Conservation (phyloP, 1,140 invertebrate genomes). For the Scaptomyza graminum region DNA sequence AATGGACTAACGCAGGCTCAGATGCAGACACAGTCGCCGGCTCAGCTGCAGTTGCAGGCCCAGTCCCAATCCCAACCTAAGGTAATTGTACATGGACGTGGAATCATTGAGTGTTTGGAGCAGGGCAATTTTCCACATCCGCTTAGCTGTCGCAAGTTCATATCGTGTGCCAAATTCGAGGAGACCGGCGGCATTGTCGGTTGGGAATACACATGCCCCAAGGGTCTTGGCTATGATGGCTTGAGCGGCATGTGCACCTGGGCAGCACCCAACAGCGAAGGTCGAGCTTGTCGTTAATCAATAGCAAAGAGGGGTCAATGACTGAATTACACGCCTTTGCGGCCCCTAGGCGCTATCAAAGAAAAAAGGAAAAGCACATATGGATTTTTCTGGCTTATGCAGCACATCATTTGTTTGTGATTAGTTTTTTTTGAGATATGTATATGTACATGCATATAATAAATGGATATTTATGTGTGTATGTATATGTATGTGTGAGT, state of each 20-base stretch:
- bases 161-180: slow-evolving; percentile 91
- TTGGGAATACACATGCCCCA: slow-evolving; percentile 94
- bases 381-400: slow-evolving; percentile 10
- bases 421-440: slow-evolving; percentile 19
- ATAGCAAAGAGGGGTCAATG: slow-evolving; percentile 18
- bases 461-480: neutral
- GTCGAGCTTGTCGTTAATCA: slow-evolving; percentile 86
- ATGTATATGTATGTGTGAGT: neutral
- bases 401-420: slow-evolving; percentile 23
- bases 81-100: slow-evolving; percentile 84
- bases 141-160: slow-evolving; percentile 93
- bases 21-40: slow-evolving; percentile 4
- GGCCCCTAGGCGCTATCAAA: slow-evolving; percentile 3
- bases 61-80: slow-evolving; percentile 48
- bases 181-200: slow-evolving; percentile 90
- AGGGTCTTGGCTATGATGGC: slow-evolving; percentile 92
- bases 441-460: neutral
- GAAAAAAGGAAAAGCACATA: slow-evolving; percentile 2
- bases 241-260: slow-evolving; percentile 95
- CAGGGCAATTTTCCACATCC: slow-evolving; percentile 95
- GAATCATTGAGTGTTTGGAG: slow-evolving; percentile 91
- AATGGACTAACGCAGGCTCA: slow-evolving; percentile 8
- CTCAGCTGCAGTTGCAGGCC: slow-evolving; percentile 3
- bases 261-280: slow-evolving; percentile 87
- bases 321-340: slow-evolving; percentile 45